A percentile compares a stretch with the other conserved stretches of the same genome.
Conservation (phyloP, 2,113 vertebrate species). For the Pollimyrus isidori region DNA sequence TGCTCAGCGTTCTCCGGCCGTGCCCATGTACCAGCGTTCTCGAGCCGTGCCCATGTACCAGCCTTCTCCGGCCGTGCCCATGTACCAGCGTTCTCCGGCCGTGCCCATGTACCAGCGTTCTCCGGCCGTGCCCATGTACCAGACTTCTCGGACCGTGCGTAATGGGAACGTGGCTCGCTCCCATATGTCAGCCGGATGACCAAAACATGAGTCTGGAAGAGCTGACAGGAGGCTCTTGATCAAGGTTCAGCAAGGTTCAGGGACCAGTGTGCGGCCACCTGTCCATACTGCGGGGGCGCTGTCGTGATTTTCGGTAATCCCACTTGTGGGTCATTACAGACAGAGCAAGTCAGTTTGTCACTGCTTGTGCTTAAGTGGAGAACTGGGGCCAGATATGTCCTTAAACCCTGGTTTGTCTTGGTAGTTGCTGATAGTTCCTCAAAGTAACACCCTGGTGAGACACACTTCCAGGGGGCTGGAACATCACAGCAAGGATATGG, state of each 20-base stretch:
- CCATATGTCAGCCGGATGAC: background rate
- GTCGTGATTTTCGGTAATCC: background rate
- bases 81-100: background rate
- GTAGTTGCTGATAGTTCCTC: background rate
- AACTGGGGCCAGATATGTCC: background rate
- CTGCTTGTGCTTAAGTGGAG: background rate
- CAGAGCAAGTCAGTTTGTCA: background rate
- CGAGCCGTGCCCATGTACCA: background rate
- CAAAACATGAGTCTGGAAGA: background rate
- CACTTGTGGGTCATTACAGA: background rate
- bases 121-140: background rate
- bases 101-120: background rate
- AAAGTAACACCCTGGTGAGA: background rate
- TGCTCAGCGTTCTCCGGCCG: background rate
- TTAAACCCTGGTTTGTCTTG: background rate
- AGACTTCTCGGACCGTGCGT: background rate
- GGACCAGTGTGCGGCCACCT: background rate
- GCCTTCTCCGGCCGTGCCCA: background rate
- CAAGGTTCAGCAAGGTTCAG: background rate
- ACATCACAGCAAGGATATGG: background rate
- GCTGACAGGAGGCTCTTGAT: background rate
- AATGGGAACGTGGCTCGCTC: background rate
- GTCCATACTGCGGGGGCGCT: background rate
- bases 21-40: background rate
- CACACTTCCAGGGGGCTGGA: background rate